Percentiles rank a stretch among this genome's conserved stretches.
Conservation (phyloP, 2,888 invertebrate genomes). For the Scaptomyza caliginosa region DNA sequence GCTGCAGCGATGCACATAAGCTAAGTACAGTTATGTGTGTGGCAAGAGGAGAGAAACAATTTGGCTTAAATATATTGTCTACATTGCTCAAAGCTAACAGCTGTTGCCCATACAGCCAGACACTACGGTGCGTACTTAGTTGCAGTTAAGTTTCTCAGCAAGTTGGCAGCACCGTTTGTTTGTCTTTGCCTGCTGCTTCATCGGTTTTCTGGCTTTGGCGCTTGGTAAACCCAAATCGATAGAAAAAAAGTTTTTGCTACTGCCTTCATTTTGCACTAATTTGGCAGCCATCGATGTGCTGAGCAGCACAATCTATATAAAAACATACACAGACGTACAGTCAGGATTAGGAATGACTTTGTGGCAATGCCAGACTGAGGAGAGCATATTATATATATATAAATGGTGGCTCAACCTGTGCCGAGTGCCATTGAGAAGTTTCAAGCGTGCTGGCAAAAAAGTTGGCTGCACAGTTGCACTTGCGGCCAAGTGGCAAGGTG, state of each 20-base stretch:
- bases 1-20: too few species aligned
- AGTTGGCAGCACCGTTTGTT: slow-evolving; percentile 50
- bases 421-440: slow-evolving; percentile 76
- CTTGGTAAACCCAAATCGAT: slow-evolving; percentile 55
- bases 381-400: background rate
- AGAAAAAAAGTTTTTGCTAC: slow-evolving; percentile 29
- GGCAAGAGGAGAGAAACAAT: too few species aligned
- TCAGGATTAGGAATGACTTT: slow-evolving; percentile 64
- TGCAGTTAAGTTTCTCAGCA: slow-evolving; percentile 5
- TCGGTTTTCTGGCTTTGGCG: background rate
- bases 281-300: slow-evolving; percentile 74
- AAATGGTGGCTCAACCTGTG: slow-evolving; percentile 28
- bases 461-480: slow-evolving; percentile 77
- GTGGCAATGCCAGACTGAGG: slow-evolving; percentile 9
- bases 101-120: background rate
- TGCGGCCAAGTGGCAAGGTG: slow-evolving; percentile 69
- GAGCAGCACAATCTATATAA: slow-evolving; percentile 54
- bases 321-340: slow-evolving; percentile 14
- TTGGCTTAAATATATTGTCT: too few species aligned
- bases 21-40: too few species aligned
- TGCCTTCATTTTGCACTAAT: slow-evolving; percentile 65
- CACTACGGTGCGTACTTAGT: background rate
- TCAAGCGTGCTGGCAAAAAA: slow-evolving; percentile 73
- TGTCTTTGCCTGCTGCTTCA: slow-evolving; percentile 25
- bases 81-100: background rate